phyloP scores from a whole-genome alignment of 2,113 vertebrate genomes.

The Cervus canadensis region DNA sequence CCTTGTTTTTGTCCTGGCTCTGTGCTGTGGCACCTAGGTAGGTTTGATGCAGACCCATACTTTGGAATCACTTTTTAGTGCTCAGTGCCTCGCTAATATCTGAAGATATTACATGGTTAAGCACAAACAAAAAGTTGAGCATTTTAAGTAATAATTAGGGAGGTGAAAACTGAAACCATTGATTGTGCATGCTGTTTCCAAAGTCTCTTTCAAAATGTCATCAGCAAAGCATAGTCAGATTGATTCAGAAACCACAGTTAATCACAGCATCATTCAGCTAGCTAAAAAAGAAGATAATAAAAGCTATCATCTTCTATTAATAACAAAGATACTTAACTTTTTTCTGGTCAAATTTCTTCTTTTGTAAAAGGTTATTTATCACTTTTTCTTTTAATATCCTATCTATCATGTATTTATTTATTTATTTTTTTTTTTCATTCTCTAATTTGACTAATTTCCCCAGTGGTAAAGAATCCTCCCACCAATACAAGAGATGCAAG shows the following conservation, averaged over 20 bases:
- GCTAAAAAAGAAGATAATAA: neutral
- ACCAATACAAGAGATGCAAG: neutral
- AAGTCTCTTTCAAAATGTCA: neutral
- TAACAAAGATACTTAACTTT: neutral
- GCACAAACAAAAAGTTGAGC: neutral
- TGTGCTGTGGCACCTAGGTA: neutral
- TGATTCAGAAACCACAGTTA: neutral
- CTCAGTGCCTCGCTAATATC: rapidly evolving
- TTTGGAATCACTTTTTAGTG: neutral
- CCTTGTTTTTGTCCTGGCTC: neutral
- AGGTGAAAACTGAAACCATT: neutral
- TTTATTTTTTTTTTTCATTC: neutral
- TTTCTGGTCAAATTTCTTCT: neutral
- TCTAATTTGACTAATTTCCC: conserved; percentile 22
- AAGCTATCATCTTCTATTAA: conserved; percentile 9
- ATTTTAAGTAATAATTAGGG: neutral
- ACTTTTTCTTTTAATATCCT: neutral
- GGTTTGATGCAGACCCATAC: neutral
- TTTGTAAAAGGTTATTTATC: neutral
- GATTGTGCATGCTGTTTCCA: neutral
- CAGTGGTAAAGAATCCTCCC: neutral
- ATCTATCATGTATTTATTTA: neutral
- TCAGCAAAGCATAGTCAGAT: neutral
- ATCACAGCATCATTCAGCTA: neutral
- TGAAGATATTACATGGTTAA: neutral